Evolutionary conservation across 1,140 invertebrate genomes (phyloP).

Genomic region (Diorhabda elongata): DNA sequence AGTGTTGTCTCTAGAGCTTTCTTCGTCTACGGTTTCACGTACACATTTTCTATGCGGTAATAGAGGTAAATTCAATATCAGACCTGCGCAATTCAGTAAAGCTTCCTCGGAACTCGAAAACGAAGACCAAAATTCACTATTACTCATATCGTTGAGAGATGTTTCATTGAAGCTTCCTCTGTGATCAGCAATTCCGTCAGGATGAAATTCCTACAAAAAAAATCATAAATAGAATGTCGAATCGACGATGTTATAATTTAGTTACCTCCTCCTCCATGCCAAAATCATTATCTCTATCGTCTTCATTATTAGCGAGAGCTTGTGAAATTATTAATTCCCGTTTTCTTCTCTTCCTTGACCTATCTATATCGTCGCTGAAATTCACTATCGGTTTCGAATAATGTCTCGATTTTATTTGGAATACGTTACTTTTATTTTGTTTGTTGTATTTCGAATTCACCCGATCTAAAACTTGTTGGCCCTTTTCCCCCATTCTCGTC

Average conservation of each 20-base stretch:
- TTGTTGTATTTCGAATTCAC: constrained; percentile 48
- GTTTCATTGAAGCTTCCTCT: constrained; percentile 59
- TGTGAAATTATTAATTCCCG: constrained; percentile 47
- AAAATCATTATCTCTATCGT: constrained; percentile 58
- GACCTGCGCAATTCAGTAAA: constrained; percentile 65
- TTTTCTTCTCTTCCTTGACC: constrained; percentile 31
- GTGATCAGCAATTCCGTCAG: constrained; percentile 63
- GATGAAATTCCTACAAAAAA: constrained; percentile 48
- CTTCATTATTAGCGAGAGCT: constrained; percentile 50
- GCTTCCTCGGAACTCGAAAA: constrained; percentile 74
- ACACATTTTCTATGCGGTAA: constrained; percentile 58
- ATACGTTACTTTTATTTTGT: constrained; percentile 14
- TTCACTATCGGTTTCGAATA: constrained; percentile 39
- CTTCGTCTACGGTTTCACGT: constrained; percentile 42
- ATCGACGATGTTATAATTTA: not conserved
- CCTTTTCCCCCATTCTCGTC: constrained; percentile 52
- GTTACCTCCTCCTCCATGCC: constrained; percentile 57
- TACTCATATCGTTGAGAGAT: constrained; percentile 60
- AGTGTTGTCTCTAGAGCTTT: constrained; percentile 56
- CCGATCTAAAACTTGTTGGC: constrained; percentile 51
- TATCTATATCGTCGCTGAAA: constrained; percentile 40
- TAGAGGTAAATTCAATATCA: constrained; percentile 67
- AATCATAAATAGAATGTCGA: too few species aligned
- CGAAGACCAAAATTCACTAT: constrained; percentile 75
- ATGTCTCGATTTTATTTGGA: constrained; percentile 35